phyloP scores from a whole-genome alignment of 2,888 invertebrate genomes.

The Pecten maximus region DNA sequence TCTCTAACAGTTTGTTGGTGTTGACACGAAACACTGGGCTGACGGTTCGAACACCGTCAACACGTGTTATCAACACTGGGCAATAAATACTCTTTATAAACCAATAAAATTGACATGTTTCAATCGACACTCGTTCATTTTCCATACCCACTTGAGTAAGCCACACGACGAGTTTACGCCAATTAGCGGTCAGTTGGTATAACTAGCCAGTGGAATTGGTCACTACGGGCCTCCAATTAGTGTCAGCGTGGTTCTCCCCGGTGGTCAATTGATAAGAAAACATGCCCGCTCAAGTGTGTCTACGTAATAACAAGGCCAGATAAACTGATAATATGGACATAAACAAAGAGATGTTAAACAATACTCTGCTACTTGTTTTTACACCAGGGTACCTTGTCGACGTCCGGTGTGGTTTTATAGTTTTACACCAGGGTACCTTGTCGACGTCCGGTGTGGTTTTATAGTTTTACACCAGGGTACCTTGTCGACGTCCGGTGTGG shows the following conservation, averaged over 20 bases:
- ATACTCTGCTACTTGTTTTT: no score
- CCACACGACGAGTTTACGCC: neutral
- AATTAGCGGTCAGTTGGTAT: neutral
- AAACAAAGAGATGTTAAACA: neutral
- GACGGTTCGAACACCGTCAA: neutral
- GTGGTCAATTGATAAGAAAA: slow-evolving; percentile 1
- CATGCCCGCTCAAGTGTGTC: neutral
- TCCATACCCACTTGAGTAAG: neutral
- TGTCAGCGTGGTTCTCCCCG: neutral
- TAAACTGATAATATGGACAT: neutral
- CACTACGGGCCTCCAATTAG: neutral
- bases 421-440: no score
- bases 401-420: no score
- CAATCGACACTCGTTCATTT: neutral
- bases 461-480: no score
- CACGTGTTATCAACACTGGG: slow-evolving; percentile 3
- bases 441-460: no score
- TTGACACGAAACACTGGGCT: neutral
- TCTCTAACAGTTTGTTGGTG: no score
- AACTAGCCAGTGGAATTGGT: slow-evolving; percentile 6
- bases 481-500: no score
- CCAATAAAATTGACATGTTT: slow-evolving; percentile 11
- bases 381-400: no score
- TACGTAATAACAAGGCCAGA: neutral
- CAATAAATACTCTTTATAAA: slow-evolving; percentile 17